Percentiles rank a stretch among this genome's conserved stretches.
Evolutionary conservation across 35 echinoderm and acorn worm species (phyloP).

Genomic region (Hemicentrotus pulcherrimus): DNA sequence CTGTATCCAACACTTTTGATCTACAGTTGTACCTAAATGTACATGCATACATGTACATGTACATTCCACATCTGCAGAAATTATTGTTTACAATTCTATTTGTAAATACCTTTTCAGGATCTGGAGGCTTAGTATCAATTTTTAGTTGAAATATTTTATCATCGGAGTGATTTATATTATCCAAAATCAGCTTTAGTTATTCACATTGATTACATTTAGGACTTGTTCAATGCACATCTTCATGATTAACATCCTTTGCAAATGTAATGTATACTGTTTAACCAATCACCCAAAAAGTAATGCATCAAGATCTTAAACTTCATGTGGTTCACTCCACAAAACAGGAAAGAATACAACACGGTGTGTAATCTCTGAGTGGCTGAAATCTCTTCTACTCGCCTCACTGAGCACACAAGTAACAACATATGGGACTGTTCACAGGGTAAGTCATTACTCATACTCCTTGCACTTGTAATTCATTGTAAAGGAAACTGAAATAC

Average conservation of each 20-base stretch:
- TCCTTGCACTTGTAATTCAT: not conserved
- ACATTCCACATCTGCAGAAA: no score
- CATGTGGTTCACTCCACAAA: not conserved
- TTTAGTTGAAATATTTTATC: no score
- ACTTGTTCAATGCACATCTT: not conserved
- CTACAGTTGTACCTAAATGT: no score
- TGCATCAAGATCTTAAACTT: not conserved
- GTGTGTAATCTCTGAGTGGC: not conserved
- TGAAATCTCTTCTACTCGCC: not conserved
- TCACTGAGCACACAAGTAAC: not conserved
- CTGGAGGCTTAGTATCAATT: no score
- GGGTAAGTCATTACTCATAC: conserved; percentile 25
- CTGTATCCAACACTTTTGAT: no score
- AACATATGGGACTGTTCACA: conserved; percentile 43
- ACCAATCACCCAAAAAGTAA: not conserved
- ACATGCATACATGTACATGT: no score
- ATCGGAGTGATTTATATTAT: no score
- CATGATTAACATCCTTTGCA: not conserved
- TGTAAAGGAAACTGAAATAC: not conserved
- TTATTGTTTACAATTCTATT: no score
- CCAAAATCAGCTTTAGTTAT: no score
- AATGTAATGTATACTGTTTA: not conserved
- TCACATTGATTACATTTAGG: no score
- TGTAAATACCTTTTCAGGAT: no score
- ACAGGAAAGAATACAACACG: not conserved